These are phyloP conservation scores for Pyrrhura leucotis DNA, from an alignment of 2,797 vertebrate genomes.

Conservation along the genomic window DNA sequence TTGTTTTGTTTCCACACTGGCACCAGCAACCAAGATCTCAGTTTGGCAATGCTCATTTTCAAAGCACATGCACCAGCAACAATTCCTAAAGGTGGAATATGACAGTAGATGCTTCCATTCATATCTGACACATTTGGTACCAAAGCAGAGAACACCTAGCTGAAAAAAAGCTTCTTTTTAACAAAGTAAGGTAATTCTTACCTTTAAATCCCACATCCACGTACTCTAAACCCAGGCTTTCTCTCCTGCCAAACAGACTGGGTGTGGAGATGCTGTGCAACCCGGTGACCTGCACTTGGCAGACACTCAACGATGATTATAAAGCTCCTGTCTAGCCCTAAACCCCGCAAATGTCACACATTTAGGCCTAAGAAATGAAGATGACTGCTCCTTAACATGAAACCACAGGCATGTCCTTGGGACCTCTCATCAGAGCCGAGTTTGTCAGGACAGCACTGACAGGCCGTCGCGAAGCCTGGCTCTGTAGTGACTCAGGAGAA, in stretches of 20 bases:
- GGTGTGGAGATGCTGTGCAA: neutral
- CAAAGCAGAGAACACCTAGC: neutral
- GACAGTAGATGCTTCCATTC: neutral
- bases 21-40: neutral
- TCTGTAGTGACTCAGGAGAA: neutral
- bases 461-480: neutral
- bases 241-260: neutral
- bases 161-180: neutral
- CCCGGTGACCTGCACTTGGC: neutral
- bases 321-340: neutral
- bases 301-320: neutral
- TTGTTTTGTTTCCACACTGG: neutral
- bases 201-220: neutral
- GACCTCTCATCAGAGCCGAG: neutral
- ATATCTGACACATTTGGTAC: neutral
- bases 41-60: neutral
- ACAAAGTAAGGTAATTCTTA: neutral
- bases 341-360: neutral
- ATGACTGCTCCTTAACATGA: neutral
- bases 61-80: neutral
- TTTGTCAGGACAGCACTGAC: neutral
- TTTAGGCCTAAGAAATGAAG: neutral
- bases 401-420: slow-evolving; percentile 33
- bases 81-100: neutral
- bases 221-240: neutral